Evolutionary conservation across 2,113 vertebrate species (phyloP), one percentile per base, ranked within the genome.

Genomic region (Fulmarus glacialis): DNA sequence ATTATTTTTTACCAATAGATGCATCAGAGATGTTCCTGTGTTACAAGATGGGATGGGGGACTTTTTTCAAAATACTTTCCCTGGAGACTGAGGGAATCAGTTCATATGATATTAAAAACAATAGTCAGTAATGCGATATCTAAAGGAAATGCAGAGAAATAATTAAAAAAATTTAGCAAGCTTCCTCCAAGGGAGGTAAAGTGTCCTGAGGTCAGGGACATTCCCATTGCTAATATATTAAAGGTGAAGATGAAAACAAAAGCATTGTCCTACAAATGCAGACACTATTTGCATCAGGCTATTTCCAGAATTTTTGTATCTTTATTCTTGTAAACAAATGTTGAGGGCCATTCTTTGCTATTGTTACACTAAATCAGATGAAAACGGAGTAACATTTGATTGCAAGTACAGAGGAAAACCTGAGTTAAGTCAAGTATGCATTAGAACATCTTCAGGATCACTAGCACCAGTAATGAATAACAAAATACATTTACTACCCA

Each of bases 361-460:
- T 26, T 48, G 16, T 59, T 87, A 88, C 13, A 59, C 29, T n/a
- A 84, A 53, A 78, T 8, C 55, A 72, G 29, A 90, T 64, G 47
- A 60, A 94, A 86, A 68, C 15, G 14, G 18, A 91, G 40, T 53
- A 92, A 53, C 42, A 29, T 58, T 36, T 60, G 62, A 83, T 67
- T 96, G 70, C 85, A 96, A 94, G 87, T 90, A 81, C 30, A 58
- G 52, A 62, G 58, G 50, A 93, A 96, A 96, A 94, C 38, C 42
- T 58, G 50, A 91, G 45, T 88, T 66, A 90, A 89, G 59, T 92
- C 89, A 96, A 91, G 55, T 58, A 89, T 62, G 67, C 91, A 95
- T 94, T 97, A 90, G 92, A 96, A 70, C 92, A 82, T 90, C 87
- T 87, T 94, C 66, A 85, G 87, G 73, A 97, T 91, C 83, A 53